A percentile compares a stretch with the other conserved stretches of the same genome.
Evolutionary conservation across 1,140 invertebrate species (phyloP).

Genomic region (Pissodes strobi): DNA sequence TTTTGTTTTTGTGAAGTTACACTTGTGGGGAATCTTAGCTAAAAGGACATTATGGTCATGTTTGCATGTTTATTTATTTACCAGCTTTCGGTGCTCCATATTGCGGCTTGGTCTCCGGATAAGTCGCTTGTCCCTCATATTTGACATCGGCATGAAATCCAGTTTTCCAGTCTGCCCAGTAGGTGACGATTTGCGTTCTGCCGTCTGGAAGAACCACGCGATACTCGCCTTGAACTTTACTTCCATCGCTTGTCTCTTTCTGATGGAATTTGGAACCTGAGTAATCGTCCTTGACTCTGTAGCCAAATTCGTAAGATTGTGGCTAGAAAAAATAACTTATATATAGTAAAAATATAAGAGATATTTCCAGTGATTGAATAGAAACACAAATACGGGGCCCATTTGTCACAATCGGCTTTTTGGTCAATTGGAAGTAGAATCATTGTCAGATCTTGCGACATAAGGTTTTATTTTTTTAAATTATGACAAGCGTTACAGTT

Average conservation of each 20-base stretch:
- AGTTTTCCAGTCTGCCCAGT: constrained; percentile 77
- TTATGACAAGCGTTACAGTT: too few relatives aligned
- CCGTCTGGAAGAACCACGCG: constrained; percentile 75
- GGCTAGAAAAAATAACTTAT: constrained; percentile 60
- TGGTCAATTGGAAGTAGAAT: too few relatives aligned
- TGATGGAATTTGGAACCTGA: constrained; percentile 74
- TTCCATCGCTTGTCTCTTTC: constrained; percentile 73
- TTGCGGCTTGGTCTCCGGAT: constrained; percentile 56
- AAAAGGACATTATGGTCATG: too few relatives aligned
- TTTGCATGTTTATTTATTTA: too few relatives aligned
- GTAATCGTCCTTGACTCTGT: constrained; percentile 75
- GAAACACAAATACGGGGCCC: too few relatives aligned
- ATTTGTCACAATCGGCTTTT: too few relatives aligned
- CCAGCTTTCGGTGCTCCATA: constrained; percentile 22
- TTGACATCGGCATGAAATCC: constrained; percentile 80
- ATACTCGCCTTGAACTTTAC: constrained; percentile 73
- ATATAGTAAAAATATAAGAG: not conserved
- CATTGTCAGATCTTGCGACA: too few relatives aligned
- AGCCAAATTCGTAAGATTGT: constrained; percentile 79
- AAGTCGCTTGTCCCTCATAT: constrained; percentile 73
- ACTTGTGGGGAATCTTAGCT: too few relatives aligned
- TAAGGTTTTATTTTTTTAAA: too few relatives aligned
- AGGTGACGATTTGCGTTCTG: constrained; percentile 72
- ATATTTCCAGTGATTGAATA: not conserved
- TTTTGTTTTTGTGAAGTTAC: too few relatives aligned